A percentile compares a stretch with the other conserved stretches of the same genome.
Evolutionary conservation across 2,797 vertebrate genomes (phyloP).

Genomic region (Phrynocephalus guinanensis): DNA sequence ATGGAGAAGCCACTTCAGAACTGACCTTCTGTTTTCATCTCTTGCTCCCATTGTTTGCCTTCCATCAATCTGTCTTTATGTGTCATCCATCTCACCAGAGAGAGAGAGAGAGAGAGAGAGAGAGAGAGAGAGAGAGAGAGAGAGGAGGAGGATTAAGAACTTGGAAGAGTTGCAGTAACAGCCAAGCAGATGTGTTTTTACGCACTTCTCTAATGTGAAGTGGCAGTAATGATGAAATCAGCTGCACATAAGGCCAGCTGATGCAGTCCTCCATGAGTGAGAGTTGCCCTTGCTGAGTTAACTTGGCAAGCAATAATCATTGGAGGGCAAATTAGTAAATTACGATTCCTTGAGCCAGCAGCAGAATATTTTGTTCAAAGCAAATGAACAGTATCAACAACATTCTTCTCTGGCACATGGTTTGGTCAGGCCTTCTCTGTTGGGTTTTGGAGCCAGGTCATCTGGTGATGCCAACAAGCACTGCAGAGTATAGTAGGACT

Average conservation of each 20-base stretch:
- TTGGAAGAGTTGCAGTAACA: background rate
- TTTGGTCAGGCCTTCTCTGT: conserved; percentile 35
- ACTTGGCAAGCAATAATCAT: rapidly evolving
- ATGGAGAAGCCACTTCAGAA: background rate
- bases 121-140: background rate
- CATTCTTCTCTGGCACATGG: conserved; percentile 31
- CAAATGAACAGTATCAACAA: conserved; percentile 6
- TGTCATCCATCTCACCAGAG: background rate
- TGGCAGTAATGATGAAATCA: background rate
- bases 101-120: no score
- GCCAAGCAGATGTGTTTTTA: background rate
- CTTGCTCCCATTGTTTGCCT: background rate
- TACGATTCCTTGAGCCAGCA: background rate
- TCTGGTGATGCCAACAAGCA: conserved; percentile 54
- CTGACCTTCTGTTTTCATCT: background rate
- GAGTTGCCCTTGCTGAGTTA: background rate
- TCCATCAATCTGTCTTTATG: background rate
- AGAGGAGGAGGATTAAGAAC: no score
- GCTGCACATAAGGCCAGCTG: background rate
- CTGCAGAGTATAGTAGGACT: conserved; percentile 45
- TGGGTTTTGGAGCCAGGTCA: conserved; percentile 39
- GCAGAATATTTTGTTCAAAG: conserved; percentile 36
- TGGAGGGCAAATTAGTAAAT: background rate
- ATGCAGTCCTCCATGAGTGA: background rate
- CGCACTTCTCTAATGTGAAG: background rate